A percentile compares a stretch with the other conserved stretches of the same genome.
These are phyloP conservation scores for Maconellicoccus hirsutus DNA, from an alignment of 1,140 invertebrate species.

Conservation along the genomic window DNA sequence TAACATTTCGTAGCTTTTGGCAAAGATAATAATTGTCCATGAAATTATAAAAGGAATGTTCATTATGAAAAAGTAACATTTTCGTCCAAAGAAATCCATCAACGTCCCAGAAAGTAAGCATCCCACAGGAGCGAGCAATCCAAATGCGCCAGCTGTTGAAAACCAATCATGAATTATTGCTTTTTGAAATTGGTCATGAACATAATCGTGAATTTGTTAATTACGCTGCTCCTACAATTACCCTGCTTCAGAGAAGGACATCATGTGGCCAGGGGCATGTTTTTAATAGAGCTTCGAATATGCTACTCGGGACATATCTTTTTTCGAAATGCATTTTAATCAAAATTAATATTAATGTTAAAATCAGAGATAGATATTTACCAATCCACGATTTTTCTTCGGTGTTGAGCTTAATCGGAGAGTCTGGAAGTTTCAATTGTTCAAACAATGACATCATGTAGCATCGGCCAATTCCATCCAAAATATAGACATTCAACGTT, in stretches of 20 bases:
- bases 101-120: background rate
- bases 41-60: background rate
- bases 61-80: background rate
- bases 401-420: background rate
- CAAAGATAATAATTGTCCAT: background rate
- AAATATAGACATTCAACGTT: too few relatives aligned
- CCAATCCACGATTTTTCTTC: constrained; percentile 25
- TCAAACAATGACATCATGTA: constrained; percentile 6
- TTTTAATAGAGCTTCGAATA: too few relatives aligned
- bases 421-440: background rate
- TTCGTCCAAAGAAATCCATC: background rate
- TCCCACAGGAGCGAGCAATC: background rate
- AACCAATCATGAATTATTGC: too few relatives aligned
- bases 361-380: background rate
- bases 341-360: too few relatives aligned
- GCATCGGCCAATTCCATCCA: background rate
- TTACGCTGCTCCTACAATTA: too few relatives aligned
- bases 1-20: background rate
- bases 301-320: too few relatives aligned
- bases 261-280: too few relatives aligned
- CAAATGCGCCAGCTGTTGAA: too few relatives aligned
- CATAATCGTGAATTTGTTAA: too few relatives aligned
- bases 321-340: too few relatives aligned
- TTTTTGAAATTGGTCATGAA: too few relatives aligned
- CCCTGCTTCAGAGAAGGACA: too few relatives aligned